phyloP scores from a whole-genome alignment of 2,797 vertebrate species.

The Crax fasciolata region DNA sequence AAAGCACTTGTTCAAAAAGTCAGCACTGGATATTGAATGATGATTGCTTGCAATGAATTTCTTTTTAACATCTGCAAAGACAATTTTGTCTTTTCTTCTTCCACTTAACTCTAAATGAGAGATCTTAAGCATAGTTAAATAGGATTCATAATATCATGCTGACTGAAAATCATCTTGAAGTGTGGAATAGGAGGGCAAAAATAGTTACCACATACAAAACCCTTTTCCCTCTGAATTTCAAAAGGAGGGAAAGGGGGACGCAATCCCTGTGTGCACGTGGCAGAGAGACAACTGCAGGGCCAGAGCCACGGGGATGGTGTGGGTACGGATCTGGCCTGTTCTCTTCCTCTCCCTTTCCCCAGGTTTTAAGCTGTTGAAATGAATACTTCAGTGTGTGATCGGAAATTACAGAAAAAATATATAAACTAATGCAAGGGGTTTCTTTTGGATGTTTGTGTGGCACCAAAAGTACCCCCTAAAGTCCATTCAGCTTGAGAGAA shows the following conservation, averaged over 20 bases:
- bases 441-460: not conserved
- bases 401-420: not conserved
- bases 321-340: not conserved
- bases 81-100: constrained; percentile 86
- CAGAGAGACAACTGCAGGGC: not conserved
- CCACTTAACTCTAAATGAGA: constrained; percentile 85
- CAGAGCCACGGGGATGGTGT: not conserved
- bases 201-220: constrained; percentile 51
- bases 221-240: constrained; percentile 41
- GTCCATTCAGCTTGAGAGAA: not conserved
- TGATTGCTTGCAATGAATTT: constrained; percentile 86
- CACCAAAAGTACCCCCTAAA: not conserved
- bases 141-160: constrained; percentile 83
- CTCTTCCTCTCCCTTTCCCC: not conserved
- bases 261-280: not conserved
- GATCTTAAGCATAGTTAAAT: constrained; percentile 86
- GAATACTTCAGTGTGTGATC: not conserved
- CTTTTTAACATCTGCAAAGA: constrained; percentile 85
- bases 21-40: constrained; percentile 84
- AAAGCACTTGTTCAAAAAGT: constrained; percentile 86
- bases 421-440: not conserved
- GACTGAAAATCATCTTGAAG: constrained; percentile 80
- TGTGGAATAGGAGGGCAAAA: constrained; percentile 71
- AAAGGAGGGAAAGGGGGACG: not conserved
- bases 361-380: not conserved